phyloP scores from a whole-genome alignment of 1,140 invertebrate species.

The Drosophila equinoxialis region DNA sequence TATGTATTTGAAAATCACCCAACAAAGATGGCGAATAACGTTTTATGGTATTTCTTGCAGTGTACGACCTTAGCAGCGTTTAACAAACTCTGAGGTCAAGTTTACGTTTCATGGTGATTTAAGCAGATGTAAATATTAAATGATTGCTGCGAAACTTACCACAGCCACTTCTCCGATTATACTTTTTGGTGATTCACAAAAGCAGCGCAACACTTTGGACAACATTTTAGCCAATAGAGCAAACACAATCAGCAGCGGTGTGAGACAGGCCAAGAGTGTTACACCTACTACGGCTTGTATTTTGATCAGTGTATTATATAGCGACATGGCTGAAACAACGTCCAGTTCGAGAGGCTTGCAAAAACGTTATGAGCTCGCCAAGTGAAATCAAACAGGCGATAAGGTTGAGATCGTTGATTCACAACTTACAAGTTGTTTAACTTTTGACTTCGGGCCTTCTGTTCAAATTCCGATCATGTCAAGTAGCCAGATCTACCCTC shows the following conservation, averaged over 20 bases:
- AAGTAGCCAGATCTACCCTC: background rate
- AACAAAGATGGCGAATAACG: no score
- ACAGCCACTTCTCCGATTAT: constrained; percentile 55
- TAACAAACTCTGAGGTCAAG: constrained; percentile 1
- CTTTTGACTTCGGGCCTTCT: background rate
- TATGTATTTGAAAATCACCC: no score
- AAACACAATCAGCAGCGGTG: constrained; percentile 34
- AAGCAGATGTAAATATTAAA: no score
- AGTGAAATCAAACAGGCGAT: background rate
- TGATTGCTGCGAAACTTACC: constrained; percentile 43
- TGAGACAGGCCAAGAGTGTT: constrained; percentile 12
- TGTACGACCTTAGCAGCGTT: background rate
- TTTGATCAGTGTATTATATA: constrained; percentile 15
- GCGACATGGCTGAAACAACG: constrained; percentile 29
- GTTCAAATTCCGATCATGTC: background rate
- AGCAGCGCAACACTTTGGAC: background rate
- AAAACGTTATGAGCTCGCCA: constrained; percentile 29
- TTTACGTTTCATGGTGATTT: background rate
- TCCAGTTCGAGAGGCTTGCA: constrained; percentile 26
- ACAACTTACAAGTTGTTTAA: constrained; percentile 5
- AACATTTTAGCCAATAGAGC: constrained; percentile 30
- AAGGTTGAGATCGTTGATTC: background rate
- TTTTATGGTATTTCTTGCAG: background rate
- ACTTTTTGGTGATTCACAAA: constrained; percentile 8
- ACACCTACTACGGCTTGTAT: constrained; percentile 16